phyloP scores from a whole-genome alignment of 2,113 vertebrate species.

The Nothoprocta pentlandii region DNA sequence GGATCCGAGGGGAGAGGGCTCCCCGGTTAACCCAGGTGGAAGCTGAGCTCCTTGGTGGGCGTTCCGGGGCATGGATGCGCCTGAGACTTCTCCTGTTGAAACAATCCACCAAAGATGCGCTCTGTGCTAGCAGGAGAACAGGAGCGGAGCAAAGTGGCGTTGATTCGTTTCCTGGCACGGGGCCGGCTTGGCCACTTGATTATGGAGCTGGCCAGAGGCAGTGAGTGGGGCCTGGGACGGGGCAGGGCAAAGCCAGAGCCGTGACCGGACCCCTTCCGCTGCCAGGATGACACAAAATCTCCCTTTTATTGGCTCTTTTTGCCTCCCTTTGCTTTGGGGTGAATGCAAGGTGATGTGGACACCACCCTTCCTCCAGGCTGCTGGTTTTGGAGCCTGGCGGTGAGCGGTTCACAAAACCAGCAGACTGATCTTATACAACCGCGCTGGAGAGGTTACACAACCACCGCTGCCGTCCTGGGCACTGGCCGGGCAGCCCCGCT shows the following conservation, averaged over 20 bases:
- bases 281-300: neutral
- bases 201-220: neutral
- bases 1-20: neutral
- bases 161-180: neutral
- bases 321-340: neutral
- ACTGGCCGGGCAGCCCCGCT: accelerated
- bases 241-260: neutral
- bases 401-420: conserved; percentile 19
- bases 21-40: conserved; percentile 33
- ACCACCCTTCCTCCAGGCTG: conserved; percentile 69
- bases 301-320: too few species aligned
- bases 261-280: neutral
- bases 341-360: conserved; percentile 56
- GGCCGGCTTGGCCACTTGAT: neutral
- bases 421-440: conserved; percentile 30
- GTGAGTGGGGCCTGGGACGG: neutral
- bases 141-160: neutral
- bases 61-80: neutral
- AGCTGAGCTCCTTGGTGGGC: neutral
- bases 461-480: neutral
- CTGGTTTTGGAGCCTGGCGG: conserved; percentile 9
- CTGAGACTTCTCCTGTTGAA: conserved; percentile 27
- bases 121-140: neutral
- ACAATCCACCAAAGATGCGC: neutral
- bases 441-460: conserved; percentile 6